A percentile compares a stretch with the other conserved stretches of the same genome.
phyloP scores from a whole-genome alignment of 1,140 invertebrate species.

The Aphelenchoides fujianensis region DNA sequence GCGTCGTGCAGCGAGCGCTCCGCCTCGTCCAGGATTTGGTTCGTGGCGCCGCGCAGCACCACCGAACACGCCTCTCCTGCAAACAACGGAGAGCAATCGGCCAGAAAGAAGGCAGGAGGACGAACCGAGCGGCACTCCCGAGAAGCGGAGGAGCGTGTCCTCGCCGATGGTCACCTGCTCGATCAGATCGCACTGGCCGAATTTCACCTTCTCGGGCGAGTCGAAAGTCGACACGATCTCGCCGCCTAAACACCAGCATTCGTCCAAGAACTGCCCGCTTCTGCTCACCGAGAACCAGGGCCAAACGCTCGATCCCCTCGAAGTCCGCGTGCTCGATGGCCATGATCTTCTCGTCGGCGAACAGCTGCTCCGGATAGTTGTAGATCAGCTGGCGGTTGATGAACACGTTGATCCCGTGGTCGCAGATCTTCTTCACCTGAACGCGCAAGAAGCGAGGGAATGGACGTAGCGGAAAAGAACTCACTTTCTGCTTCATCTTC shows the following conservation, averaged over 20 bases:
- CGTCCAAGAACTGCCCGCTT: neutral
- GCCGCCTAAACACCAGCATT: conserved; percentile 69
- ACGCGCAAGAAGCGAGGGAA: conserved; percentile 20
- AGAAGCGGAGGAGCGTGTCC: conserved; percentile 89
- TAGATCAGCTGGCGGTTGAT: conserved; percentile 99
- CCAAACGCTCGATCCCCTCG: conserved; percentile 93
- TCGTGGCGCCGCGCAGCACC: conserved; percentile 93
- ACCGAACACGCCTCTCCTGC: conserved; percentile 94
- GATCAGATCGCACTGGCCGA: conserved; percentile 89
- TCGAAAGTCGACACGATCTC: conserved; percentile 99
- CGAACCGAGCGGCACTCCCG: conserved; percentile 68
- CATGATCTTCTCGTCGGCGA: conserved; percentile 96
- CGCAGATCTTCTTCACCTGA: conserved; percentile 78
- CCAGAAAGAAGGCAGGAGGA: conserved; percentile 10
- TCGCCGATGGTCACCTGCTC: conserved; percentile 98
- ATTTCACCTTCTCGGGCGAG: conserved; percentile 80
- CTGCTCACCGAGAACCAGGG: conserved; percentile 78
- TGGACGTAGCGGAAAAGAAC: conserved; percentile 59
- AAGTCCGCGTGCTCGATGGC: conserved; percentile 99
- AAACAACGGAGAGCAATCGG: conserved; percentile 68
- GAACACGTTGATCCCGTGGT: conserved; percentile 95
- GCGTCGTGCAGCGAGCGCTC: conserved; percentile 97
- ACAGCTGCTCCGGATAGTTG: conserved; percentile 98
- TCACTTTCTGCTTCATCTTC: conserved; percentile 99
- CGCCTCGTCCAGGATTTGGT: conserved; percentile 97